Evolutionary conservation across 2,888 invertebrate species (phyloP).

Genomic region (Drepana falcataria): DNA sequence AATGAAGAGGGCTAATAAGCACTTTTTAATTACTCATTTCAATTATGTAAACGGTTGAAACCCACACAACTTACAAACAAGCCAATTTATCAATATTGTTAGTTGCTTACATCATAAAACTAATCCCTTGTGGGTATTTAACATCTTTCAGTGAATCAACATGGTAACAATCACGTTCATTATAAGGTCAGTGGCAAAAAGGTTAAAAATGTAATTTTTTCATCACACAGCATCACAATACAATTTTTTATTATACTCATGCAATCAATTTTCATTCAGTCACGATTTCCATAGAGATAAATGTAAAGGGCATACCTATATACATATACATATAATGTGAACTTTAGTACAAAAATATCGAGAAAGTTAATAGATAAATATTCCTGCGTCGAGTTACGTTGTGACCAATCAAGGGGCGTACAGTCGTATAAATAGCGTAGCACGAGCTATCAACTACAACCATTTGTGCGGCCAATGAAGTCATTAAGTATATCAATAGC

Average conservation of each 20-base stretch:
- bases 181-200: background rate
- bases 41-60: background rate
- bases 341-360: background rate
- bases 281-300: background rate
- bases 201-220: background rate
- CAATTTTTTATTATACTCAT: background rate
- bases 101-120: too few relatives aligned
- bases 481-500: background rate
- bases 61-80: background rate
- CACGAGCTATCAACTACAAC: background rate
- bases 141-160: background rate
- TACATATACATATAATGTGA: background rate
- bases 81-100: background rate
- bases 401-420: background rate
- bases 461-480: background rate
- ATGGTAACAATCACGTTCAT: too few relatives aligned
- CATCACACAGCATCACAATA: background rate
- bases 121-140: too few relatives aligned
- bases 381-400: background rate
- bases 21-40: too few relatives aligned
- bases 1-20: too few relatives aligned
- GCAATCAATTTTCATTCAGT: background rate
- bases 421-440: background rate
- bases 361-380: background rate
- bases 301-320: background rate